Evolutionary conservation across 2,797 vertebrate genomes (phyloP).

Genomic region (Pipistrellus pipistrellus): DNA sequence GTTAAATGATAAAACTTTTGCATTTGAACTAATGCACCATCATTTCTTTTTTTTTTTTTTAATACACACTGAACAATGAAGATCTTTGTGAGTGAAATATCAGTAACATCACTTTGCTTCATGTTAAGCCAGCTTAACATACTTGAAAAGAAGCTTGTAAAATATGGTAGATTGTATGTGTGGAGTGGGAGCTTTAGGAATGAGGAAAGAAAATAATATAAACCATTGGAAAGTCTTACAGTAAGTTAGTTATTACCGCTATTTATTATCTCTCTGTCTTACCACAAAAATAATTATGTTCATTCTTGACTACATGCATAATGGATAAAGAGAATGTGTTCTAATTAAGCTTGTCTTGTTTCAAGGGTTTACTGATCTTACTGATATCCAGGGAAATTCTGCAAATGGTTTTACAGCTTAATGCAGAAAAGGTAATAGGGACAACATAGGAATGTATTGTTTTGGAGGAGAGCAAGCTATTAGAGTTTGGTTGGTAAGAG

Average conservation of each 20-base stretch:
- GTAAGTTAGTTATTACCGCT: not conserved
- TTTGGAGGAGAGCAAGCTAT: not conserved
- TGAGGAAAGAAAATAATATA: not conserved
- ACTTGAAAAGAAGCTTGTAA: not conserved
- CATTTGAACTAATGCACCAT: constrained; percentile 67
- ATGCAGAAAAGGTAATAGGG: not conserved
- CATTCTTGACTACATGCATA: not conserved
- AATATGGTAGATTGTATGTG: not conserved
- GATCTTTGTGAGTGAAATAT: not conserved
- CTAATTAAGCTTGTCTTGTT: not conserved
- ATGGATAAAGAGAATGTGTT: not conserved
- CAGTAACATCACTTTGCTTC: not conserved
- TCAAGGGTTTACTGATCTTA: not conserved
- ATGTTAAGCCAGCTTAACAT: not conserved
- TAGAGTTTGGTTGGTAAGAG: not conserved
- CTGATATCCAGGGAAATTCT: not conserved
- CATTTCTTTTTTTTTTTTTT: not conserved
- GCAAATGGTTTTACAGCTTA: not conserved
- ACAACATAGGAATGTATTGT: not conserved
- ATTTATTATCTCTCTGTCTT: constrained; percentile 20
- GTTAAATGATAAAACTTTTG: constrained; percentile 49
- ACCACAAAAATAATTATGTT: not conserved
- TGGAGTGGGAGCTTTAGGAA: not conserved
- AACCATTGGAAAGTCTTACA: not conserved
- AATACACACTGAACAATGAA: constrained; percentile 23